These are phyloP conservation scores for Leucophenga maculata DNA, from an alignment of 2,888 invertebrate genomes.

Conservation along the genomic window DNA sequence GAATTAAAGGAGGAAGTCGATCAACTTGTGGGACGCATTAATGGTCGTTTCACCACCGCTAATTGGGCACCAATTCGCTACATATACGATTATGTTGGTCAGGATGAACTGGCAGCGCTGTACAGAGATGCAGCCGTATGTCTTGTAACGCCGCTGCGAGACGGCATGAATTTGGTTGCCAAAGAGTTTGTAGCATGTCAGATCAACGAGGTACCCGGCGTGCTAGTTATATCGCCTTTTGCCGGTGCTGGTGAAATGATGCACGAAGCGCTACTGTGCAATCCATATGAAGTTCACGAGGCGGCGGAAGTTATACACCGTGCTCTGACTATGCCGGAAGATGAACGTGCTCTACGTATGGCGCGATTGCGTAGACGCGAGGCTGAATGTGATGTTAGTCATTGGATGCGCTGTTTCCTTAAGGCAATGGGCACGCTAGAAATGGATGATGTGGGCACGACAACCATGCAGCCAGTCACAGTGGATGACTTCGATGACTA, in stretches of 20 bases:
- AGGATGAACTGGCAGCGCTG: conserved; percentile 88
- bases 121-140: conserved; percentile 91
- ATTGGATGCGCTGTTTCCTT: conserved; percentile 91
- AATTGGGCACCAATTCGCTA: conserved; percentile 93
- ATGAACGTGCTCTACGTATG: conserved; percentile 89
- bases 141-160: conserved; percentile 88
- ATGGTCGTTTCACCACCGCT: conserved; percentile 90
- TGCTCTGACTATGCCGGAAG: conserved; percentile 91
- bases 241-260: conserved; percentile 95
- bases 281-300: conserved; percentile 90
- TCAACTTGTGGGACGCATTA: conserved; percentile 87
- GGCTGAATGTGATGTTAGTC: conserved; percentile 86
- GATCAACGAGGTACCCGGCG: conserved; percentile 88
- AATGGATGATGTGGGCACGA: conserved; percentile 87
- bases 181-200: conserved; percentile 95
- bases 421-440: conserved; percentile 89
- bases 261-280: conserved; percentile 92
- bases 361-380: conserved; percentile 86
- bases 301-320: conserved; percentile 90
- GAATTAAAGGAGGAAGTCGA: conserved; percentile 93
- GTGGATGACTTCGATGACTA: conserved; percentile 93
- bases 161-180: conserved; percentile 93
- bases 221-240: conserved; percentile 90
- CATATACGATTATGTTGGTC: conserved; percentile 90
- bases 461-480: conserved; percentile 91